phyloP scores from a whole-genome alignment of 2,113 vertebrate species.

The Dipodomys spectabilis region DNA sequence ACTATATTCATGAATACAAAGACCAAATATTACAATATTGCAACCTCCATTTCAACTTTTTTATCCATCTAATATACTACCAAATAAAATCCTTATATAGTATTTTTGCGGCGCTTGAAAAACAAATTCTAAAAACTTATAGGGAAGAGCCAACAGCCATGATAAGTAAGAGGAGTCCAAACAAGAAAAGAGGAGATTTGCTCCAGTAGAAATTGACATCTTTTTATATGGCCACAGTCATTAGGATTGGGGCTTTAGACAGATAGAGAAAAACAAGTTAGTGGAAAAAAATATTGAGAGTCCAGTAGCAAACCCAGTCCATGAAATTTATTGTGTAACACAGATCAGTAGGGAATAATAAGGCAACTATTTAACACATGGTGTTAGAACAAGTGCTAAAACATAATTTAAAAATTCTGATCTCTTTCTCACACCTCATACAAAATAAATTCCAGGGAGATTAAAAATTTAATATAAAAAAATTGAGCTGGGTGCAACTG shows the following conservation, averaged over 20 bases:
- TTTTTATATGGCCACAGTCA: not conserved
- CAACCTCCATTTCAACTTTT: constrained; percentile 4
- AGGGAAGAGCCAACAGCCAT: not conserved
- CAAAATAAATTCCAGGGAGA: constrained; percentile 8
- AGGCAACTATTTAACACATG: not conserved
- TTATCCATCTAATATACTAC: not conserved
- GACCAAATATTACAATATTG: not conserved
- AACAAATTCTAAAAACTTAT: not conserved
- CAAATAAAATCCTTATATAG: constrained; percentile 1
- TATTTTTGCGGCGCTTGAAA: not conserved
- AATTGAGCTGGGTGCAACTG: not conserved
- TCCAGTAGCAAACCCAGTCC: not conserved
- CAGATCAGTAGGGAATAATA: not conserved
- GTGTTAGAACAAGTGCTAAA: not conserved
- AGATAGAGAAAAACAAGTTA: not conserved
- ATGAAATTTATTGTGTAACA: not conserved
- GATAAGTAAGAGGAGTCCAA: not conserved
- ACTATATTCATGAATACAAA: constrained; percentile 29
- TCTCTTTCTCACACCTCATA: not conserved
- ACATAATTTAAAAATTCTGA: not conserved
- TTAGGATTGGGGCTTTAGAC: not conserved
- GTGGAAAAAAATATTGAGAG: not conserved
- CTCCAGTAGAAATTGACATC: not conserved
- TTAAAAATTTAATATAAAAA: not conserved
- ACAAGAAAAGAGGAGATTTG: not conserved